Percentiles rank a stretch among this genome's conserved stretches.
Conservation (phyloP, 2,797 vertebrate species). For the Psittacula derbiana region DNA sequence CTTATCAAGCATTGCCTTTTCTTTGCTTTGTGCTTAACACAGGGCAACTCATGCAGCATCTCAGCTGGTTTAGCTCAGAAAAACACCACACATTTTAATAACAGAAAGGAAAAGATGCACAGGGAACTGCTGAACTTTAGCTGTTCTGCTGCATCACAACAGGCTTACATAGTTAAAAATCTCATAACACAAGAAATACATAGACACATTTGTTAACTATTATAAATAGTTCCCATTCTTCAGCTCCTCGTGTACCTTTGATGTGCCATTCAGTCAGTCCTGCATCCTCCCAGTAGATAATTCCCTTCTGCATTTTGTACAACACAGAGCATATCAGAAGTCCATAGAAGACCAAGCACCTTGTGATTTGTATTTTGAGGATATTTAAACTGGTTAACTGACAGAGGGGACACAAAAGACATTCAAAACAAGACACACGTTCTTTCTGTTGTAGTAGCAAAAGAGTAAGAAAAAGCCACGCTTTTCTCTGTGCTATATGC, state of each 20-base stretch:
- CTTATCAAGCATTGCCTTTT: neutral
- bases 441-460: neutral
- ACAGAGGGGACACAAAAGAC: neutral
- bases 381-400: neutral
- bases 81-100: neutral
- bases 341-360: neutral
- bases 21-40: neutral
- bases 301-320: neutral
- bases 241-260: neutral
- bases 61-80: neutral
- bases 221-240: neutral
- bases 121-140: neutral
- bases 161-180: neutral
- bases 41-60: neutral
- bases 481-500: neutral
- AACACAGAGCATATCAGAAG: neutral
- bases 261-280: neutral
- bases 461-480: neutral
- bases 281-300: neutral
- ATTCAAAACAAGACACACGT: neutral
- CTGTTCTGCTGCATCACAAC: slow-evolving; percentile 15
- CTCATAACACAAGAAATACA: neutral
- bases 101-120: neutral
- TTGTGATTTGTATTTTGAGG: neutral
- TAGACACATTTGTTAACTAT: neutral